Evolutionary conservation across 2,888 invertebrate species (phyloP).

Genomic region (Seira musarum): DNA sequence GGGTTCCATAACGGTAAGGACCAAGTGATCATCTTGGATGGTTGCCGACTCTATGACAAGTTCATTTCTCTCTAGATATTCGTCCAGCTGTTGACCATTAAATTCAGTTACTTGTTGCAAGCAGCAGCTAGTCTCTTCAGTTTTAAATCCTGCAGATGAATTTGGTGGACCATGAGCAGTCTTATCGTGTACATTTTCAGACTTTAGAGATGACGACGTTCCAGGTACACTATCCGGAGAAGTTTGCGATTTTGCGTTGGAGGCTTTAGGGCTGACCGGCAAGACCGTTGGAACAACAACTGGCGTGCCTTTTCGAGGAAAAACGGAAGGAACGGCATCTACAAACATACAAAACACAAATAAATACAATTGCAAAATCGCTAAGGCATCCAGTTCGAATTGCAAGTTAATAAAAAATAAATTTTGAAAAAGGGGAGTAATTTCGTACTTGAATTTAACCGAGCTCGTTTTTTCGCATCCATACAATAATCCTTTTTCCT

Average conservation of each 20-base stretch:
- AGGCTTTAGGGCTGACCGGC: constrained; percentile 40
- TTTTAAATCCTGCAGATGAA: background rate
- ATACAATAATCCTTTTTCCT: constrained; percentile 68
- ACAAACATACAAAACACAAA: background rate
- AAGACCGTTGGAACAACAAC: constrained; percentile 62
- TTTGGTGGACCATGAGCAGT: constrained; percentile 23
- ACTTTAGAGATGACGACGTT: constrained; percentile 14
- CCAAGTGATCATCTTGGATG: constrained; percentile 61
- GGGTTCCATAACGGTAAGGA: constrained; percentile 58
- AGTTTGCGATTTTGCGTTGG: constrained; percentile 19
- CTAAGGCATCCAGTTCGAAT: too few relatives aligned
- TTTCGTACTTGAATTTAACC: constrained; percentile 68
- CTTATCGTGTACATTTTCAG: constrained; percentile 23
- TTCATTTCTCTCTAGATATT: constrained; percentile 29
- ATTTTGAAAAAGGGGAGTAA: too few relatives aligned
- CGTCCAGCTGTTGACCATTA: constrained; percentile 18
- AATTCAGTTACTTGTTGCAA: constrained; percentile 1
- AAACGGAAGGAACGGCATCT: constrained; percentile 69
- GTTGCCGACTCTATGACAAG: constrained; percentile 64
- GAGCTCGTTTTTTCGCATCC: constrained; percentile 69
- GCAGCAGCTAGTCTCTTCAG: background rate
- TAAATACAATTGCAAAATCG: too few relatives aligned
- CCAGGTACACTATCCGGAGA: constrained; percentile 21
- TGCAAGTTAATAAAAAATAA: too few relatives aligned
- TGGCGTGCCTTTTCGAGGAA: constrained; percentile 66